Base-by-base conservation (phyloP, 2,797 vertebrate genomes). In the Poeciliopsis presidionis region DNA sequence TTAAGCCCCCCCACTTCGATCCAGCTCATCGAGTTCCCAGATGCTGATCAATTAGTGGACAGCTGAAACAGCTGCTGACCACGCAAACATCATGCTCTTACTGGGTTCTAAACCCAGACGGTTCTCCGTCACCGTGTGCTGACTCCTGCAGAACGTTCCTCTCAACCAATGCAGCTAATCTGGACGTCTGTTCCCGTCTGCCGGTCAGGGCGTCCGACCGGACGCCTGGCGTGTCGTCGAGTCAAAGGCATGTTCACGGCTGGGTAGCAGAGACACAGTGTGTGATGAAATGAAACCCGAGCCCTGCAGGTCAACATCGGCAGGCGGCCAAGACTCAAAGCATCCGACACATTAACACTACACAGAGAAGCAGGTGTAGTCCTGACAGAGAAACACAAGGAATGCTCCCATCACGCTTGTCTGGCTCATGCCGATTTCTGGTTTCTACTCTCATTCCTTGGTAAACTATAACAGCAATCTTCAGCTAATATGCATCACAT, bases 11-110 rank as follows among this genome's bases (percentile, higher is more conserved):
- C 84, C 49, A 11, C 81, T 87, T 88, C 77, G 85, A 93, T 89
- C 82, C 78, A 73, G 84, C 82, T 86, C 87, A 83, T 78, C 73
- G 86, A 87, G 83, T 82, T 74, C 80, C 5, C 25, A 59, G 81
- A 80, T 81, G 86, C 82, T 85, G 89, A 94, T 92, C 93, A 92
- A 91, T 94, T 88, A 90, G 88, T 71, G 83, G 80, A 86, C 82
- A 81, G 88, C 88, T 90, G 85, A 88, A 79, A 81, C 87, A 91
- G 90, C 92, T 90, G 89, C 88, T 84, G 86, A 90, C 85, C 87
- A 81, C 74, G 81, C 87, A 87, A 73, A 82, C 77, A 65, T 41
- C 74, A 79, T 61, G 61, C 22, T 84, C 82, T 77, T 47, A 82
- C 33, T 13, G 2, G n/a, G 18, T 63, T 87, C 76, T 61, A 70